Evolutionary conservation across 2,888 invertebrate genomes (phyloP).

Genomic region (Drosophila anceps): DNA sequence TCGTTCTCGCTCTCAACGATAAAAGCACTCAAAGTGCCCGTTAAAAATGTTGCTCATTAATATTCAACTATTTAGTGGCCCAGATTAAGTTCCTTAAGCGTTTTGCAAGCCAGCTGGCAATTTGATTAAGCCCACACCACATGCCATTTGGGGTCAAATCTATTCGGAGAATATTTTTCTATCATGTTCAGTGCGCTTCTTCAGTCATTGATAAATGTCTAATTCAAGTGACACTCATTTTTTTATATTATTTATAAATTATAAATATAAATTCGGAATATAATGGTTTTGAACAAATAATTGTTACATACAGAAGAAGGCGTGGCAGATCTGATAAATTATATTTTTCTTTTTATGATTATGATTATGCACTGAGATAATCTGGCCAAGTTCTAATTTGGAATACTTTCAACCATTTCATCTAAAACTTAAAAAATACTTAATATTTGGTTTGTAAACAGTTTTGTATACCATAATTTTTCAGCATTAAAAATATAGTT

Average conservation of each 20-base stretch:
- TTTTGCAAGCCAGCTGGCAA: constrained; percentile 5
- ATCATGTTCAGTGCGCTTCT: too few species aligned
- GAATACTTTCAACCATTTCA: too few species aligned
- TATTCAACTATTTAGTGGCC: constrained; percentile 75
- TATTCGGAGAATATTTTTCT: constrained; percentile 6
- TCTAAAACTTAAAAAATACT: too few species aligned
- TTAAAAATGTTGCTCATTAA: constrained; percentile 74
- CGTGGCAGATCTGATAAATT: too few species aligned
- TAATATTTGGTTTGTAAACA: too few species aligned
- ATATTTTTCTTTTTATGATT: too few species aligned
- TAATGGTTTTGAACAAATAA: background rate
- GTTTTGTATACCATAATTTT: too few species aligned
- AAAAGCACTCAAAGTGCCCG: constrained; percentile 68
- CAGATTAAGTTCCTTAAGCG: constrained; percentile 37
- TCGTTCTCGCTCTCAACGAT: constrained; percentile 38
- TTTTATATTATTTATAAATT: background rate
- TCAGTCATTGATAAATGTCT: background rate
- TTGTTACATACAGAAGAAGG: background rate
- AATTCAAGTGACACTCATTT: background rate
- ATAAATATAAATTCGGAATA: background rate
- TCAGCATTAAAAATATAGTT: too few species aligned
- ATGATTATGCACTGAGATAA: too few species aligned
- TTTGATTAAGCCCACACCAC: constrained; percentile 2
- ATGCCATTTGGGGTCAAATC: constrained; percentile 11
- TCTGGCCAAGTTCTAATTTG: too few species aligned